A percentile compares a stretch with the other conserved stretches of the same genome.
Conservation (phyloP, 2,113 vertebrate species). For the Prinia subflava region DNA sequence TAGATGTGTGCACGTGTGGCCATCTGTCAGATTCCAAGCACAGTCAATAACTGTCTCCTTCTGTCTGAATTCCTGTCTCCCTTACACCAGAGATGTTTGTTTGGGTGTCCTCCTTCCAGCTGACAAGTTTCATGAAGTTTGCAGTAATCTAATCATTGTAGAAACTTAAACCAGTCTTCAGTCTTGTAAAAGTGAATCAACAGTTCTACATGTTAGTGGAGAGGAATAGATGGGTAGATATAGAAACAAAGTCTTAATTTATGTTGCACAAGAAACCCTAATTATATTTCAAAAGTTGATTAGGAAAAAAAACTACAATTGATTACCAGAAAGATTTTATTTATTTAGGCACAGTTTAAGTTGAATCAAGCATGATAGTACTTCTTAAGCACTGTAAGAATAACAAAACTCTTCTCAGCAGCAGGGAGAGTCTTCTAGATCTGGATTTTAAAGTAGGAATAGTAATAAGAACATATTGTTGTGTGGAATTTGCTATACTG, state of each 20-base stretch:
- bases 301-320: background rate
- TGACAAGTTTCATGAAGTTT: background rate
- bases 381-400: background rate
- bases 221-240: background rate
- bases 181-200: background rate
- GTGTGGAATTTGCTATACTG: background rate
- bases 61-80: background rate
- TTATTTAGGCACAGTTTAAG: background rate
- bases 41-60: background rate
- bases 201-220: background rate
- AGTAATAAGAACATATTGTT: background rate
- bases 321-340: background rate
- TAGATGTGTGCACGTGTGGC: rapidly evolving
- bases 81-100: background rate
- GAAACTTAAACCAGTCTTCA: background rate
- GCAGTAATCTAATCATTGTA: background rate
- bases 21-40: background rate
- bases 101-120: background rate
- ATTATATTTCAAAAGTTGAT: background rate
- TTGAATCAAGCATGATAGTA: background rate
- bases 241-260: background rate
- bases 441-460: background rate
- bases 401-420: background rate
- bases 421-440: background rate
- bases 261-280: background rate